These are phyloP conservation scores for Lutraria lutraria DNA, from an alignment of 2,888 invertebrate species.

Conservation along the genomic window DNA sequence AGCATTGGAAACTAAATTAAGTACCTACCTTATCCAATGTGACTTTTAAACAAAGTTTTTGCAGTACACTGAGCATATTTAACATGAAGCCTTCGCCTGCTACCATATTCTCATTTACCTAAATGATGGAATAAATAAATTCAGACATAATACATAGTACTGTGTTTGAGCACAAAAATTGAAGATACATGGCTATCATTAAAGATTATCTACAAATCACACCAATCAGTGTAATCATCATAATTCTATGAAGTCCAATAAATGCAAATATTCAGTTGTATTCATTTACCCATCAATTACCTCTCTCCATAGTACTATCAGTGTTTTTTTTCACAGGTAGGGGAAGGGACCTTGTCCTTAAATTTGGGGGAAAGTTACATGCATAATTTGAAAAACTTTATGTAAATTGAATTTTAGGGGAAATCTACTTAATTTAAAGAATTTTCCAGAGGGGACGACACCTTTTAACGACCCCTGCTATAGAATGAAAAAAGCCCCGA, in stretches of 20 bases:
- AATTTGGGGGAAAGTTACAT: no score
- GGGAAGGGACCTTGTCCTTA: no score
- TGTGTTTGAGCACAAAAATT: no score
- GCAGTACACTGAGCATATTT: slow-evolving; percentile 96
- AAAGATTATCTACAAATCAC: not conserved
- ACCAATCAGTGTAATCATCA: not conserved
- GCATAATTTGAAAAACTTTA: no score
- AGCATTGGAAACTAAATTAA: not conserved
- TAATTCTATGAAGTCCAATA: not conserved
- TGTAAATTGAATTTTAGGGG: no score
- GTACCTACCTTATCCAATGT: slow-evolving; percentile 92
- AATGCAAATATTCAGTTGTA: not conserved
- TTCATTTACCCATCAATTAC: no score
- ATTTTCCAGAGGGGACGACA: no score
- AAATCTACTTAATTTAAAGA: no score
- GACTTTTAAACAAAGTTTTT: slow-evolving; percentile 95
- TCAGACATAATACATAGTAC: not conserved
- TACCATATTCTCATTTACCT: slow-evolving; percentile 93
- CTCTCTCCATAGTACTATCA: no score
- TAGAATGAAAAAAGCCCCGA: no score
- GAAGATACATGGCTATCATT: not conserved
- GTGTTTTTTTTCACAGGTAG: no score
- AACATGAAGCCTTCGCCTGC: slow-evolving; percentile 98
- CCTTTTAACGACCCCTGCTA: no score
- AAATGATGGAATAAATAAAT: not conserved